Evolutionary conservation across 1,140 invertebrate species (phyloP), one percentile per base, ranked within the genome.

Genomic region (Camponotus floridanus): DNA sequence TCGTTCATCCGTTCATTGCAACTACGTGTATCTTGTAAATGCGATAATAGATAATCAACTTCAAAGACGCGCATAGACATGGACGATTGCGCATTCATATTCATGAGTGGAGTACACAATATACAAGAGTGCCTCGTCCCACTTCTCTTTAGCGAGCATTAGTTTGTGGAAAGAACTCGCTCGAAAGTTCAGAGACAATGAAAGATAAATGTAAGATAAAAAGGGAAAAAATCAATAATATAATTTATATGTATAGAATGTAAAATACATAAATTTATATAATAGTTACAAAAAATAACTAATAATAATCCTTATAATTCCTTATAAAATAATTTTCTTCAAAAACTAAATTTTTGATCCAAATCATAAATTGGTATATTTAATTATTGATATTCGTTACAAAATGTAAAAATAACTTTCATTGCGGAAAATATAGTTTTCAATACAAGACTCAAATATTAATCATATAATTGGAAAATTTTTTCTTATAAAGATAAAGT

Each of bases 81-180:
- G 4, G n/a, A 21, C 71, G 36, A 80, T 74, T 83, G 71, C 57
- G 45, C 62, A 59, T 89, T 89, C 88, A 83, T 86, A 86, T 89
- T 86, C 74, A 79, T 88, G 74, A 51, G 83, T 73, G 55, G 55
- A 21, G 64, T 33, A 31, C 42, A 64, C 67, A 59, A 70, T 70
- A 33, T 48, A 68, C 39, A 64, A 15, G 31, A 68, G 45, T 80
- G 33, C 15, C 31, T 71, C 68, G 62, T 74, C 84, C 51, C 64
- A 76, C 61, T 71, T 61, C 26, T 31, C 33, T 65, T 15, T 36
- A 2, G 13, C 59, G 13, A 84, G 48, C 61, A 42, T 15, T 62
- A 48, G 45, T 80, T 80, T 80, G 64, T 57, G 45, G 45, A 80
- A 55, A 80, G 33, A 80, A 55, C 45, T 55, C 8, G 45, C 31